These are phyloP conservation scores for Chaetogeoica ovagalla DNA, from an alignment of 2,888 invertebrate genomes.

Conservation along the genomic window DNA sequence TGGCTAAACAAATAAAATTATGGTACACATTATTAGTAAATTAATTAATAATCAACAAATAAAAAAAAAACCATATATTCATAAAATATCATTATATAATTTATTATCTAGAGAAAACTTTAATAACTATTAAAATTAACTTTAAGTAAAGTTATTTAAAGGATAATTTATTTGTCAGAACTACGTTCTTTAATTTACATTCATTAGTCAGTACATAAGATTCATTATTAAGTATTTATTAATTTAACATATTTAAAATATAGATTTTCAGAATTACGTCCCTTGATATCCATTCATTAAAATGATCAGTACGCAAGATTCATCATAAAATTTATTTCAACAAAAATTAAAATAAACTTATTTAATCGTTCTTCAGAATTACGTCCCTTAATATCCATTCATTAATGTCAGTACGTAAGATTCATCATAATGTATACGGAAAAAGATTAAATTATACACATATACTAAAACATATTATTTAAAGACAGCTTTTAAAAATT, in stretches of 20 bases:
- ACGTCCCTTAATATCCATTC: constrained; percentile 18
- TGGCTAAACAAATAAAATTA: constrained; percentile 69
- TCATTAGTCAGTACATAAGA: constrained; percentile 14
- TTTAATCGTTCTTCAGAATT: constrained; percentile 14
- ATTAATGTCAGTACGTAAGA: constrained; percentile 13
- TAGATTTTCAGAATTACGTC: constrained; percentile 32
- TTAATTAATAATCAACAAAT: neutral
- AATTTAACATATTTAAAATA: neutral
- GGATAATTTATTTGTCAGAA: neutral
- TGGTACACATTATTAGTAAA: constrained; percentile 5
- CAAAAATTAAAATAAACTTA: neutral
- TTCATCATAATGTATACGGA: neutral
- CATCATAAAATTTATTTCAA: constrained; percentile 25
- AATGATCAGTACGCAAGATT: constrained; percentile 21
- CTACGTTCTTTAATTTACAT: constrained; percentile 28
- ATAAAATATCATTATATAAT: neutral
- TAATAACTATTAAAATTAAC: no score
- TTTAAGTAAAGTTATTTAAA: no score
- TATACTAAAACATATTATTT: neutral
- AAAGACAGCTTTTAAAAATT: no score
- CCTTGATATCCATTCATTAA: constrained; percentile 29
- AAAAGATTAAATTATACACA: neutral
- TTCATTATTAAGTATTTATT: constrained; percentile 16
- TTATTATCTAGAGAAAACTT: no score
- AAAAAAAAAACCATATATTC: neutral